A percentile compares a stretch with the other conserved stretches of the same genome.
phyloP scores from a whole-genome alignment of 2,888 invertebrate genomes.

The Oxyscelio sp. region DNA sequence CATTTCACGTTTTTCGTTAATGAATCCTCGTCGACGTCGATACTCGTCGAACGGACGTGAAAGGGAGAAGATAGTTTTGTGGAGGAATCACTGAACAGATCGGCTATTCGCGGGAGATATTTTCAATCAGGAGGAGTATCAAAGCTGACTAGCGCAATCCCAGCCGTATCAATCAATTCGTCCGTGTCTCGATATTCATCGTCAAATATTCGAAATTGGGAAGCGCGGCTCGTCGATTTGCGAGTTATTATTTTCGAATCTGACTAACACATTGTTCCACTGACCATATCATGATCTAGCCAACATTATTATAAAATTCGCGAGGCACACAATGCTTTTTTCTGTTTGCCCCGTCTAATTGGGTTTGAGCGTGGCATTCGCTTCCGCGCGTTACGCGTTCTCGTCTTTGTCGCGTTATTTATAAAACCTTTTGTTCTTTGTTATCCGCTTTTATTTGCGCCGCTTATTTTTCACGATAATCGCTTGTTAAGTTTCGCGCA shows the following conservation, averaged over 20 bases:
- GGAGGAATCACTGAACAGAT: conserved; percentile 59
- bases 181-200: conserved; percentile 82
- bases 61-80: conserved; percentile 69
- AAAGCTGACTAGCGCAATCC: conserved; percentile 82
- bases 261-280: conserved; percentile 68
- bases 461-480: conserved; percentile 61
- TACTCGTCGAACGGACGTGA: conserved; percentile 47
- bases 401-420: not conserved
- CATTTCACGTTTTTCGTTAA: conserved; percentile 55
- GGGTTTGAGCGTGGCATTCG: conserved; percentile 39
- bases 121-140: conserved; percentile 86
- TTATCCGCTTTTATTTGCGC: conserved; percentile 27
- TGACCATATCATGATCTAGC: conserved; percentile 43
- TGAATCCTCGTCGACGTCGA: conserved; percentile 51
- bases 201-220: conserved; percentile 83
- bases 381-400: conserved; percentile 27
- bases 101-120: conserved; percentile 77
- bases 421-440: conserved; percentile 21
- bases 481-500: conserved; percentile 77
- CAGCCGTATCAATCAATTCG: conserved; percentile 72
- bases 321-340: conserved; percentile 28
- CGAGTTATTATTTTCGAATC: conserved; percentile 56
- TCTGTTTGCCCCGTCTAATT: conserved; percentile 36
- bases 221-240: conserved; percentile 52
- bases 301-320: conserved; percentile 38